These are phyloP conservation scores for Caretta caretta DNA, from an alignment of 2,113 vertebrate species.

Conservation along the genomic window DNA sequence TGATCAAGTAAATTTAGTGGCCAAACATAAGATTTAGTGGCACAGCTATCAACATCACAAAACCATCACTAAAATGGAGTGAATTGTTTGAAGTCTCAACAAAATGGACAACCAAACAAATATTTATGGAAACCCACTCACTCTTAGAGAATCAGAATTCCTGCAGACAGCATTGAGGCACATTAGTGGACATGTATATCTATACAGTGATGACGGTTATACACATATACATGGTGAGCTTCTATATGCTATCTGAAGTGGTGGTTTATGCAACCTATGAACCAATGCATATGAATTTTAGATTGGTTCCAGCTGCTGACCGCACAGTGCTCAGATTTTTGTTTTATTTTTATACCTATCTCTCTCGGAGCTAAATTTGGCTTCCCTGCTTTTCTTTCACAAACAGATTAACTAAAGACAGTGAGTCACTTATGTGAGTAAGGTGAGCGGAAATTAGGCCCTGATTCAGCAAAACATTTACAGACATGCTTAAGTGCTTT, in stretches of 20 bases:
- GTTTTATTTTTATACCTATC: background rate
- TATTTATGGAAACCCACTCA: background rate
- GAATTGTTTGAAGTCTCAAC: background rate
- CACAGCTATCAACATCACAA: background rate
- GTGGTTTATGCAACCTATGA: background rate
- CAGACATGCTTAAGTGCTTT: background rate
- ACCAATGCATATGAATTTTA: background rate
- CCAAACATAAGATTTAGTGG: background rate
- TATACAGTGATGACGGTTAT: background rate
- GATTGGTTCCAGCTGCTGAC: background rate
- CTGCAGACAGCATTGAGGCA: background rate
- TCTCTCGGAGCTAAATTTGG: background rate
- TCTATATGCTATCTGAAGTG: background rate
- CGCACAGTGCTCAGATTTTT: background rate
- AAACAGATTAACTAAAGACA: background rate
- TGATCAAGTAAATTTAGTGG: background rate
- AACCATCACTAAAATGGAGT: background rate
- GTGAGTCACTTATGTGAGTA: background rate
- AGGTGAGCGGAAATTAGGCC: background rate
- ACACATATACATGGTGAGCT: background rate
- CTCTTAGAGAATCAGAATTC: background rate
- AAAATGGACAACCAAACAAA: background rate
- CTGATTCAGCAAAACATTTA: background rate
- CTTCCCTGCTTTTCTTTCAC: background rate
- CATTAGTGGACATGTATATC: background rate